phyloP scores from a whole-genome alignment of 2,888 invertebrate genomes.

The Andrena bucephala region DNA sequence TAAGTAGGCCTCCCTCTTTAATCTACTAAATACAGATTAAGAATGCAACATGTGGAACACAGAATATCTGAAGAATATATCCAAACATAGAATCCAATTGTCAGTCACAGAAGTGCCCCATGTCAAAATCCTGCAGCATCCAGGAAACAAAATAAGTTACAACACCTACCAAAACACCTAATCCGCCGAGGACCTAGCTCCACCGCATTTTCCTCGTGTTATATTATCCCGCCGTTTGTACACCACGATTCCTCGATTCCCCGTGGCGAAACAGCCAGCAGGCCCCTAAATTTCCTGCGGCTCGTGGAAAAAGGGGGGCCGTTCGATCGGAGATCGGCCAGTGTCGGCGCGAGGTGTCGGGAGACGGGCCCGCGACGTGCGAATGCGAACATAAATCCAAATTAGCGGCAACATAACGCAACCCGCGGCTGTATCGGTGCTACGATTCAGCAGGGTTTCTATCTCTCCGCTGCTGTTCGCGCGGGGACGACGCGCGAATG shows the following conservation, averaged over 20 bases:
- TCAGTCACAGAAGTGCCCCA: no score
- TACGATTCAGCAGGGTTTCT: conserved; percentile 51
- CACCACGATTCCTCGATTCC: neutral
- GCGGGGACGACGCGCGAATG: conserved; percentile 57
- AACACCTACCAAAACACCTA: neutral
- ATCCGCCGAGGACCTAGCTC: neutral
- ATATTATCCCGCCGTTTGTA: neutral
- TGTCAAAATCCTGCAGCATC: neutral
- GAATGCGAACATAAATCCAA: conserved; percentile 84
- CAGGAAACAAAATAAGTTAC: neutral
- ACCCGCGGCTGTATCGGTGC: conserved; percentile 65
- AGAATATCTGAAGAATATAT: no score
- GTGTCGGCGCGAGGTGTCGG: conserved; percentile 55
- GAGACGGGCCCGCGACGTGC: conserved; percentile 73
- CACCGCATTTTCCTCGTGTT: neutral
- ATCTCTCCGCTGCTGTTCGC: conserved; percentile 39
- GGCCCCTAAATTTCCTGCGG: conserved; percentile 31
- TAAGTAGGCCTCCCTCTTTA: no score
- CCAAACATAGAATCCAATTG: no score
- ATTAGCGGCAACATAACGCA: conserved; percentile 81
- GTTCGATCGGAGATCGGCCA: conserved; percentile 54
- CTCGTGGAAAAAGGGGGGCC: conserved; percentile 26
- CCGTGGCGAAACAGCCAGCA: neutral
- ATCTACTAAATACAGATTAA: no score
- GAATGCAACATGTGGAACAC: no score